Conservation (phyloP, 2,888 invertebrate genomes). For the Drosophila mulleri region DNA sequence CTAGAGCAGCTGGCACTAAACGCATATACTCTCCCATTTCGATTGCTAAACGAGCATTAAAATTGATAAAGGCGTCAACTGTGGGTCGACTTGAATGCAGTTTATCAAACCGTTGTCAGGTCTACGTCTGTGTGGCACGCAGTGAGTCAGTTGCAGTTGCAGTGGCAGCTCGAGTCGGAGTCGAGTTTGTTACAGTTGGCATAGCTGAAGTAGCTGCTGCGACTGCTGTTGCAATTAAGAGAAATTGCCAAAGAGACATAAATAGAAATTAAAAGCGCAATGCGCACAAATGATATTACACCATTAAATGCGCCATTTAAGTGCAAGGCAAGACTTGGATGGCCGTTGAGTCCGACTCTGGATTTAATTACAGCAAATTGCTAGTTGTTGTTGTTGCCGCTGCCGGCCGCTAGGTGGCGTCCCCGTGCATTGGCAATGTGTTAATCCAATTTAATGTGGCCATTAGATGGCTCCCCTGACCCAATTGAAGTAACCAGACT, state of each 20-base stretch:
- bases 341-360: conserved; percentile 9
- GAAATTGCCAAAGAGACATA: conserved; percentile 72
- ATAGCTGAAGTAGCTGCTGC: conserved; percentile 24
- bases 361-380: conserved; percentile 78
- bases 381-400: conserved; percentile 41
- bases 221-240: conserved; percentile 49
- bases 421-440: conserved; percentile 60
- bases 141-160: conserved; percentile 19
- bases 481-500: conserved; percentile 40
- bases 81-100: conserved; percentile 63
- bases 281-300: conserved; percentile 74
- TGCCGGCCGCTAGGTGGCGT: conserved; percentile 45
- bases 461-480: conserved; percentile 64
- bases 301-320: conserved; percentile 80
- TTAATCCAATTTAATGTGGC: conserved; percentile 74
- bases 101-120: conserved; percentile 67
- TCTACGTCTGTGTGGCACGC: conserved; percentile 16
- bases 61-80: conserved; percentile 72
- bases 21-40: neutral
- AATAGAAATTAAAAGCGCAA: conserved; percentile 75
- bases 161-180: neutral
- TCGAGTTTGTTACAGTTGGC: conserved; percentile 31
- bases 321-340: conserved; percentile 59
- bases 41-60: neutral
- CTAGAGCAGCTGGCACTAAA: neutral